phyloP scores from a whole-genome alignment of 1,140 invertebrate genomes.

The Lutraria rhynchaena region DNA sequence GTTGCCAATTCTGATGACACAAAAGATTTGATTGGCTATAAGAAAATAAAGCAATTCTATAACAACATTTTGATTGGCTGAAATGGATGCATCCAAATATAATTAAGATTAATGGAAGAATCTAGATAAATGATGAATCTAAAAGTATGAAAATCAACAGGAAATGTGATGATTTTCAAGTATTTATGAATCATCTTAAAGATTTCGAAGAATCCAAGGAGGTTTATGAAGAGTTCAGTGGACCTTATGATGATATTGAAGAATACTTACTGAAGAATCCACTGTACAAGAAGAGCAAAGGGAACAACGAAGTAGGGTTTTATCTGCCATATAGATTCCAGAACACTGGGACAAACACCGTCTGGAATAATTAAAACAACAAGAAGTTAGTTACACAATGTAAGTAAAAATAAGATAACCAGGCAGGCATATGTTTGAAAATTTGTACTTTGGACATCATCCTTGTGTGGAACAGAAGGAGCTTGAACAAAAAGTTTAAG shows the following conservation, averaged over 20 bases:
- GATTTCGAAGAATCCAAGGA: too few species aligned
- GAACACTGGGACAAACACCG: slow-evolving; percentile 49
- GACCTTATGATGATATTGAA: too few species aligned
- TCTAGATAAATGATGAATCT: not conserved
- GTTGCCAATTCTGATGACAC: too few species aligned
- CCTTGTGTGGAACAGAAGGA: not conserved
- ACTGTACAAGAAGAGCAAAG: slow-evolving; percentile 23
- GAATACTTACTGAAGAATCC: slow-evolving; percentile 43
- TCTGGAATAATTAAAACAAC: slow-evolving; percentile 42
- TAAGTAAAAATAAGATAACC: not conserved
- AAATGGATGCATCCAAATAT: too few species aligned
- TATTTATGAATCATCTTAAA: too few species aligned
- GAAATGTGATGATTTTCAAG: not conserved
- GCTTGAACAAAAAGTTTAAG: too few species aligned
- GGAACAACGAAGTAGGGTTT: slow-evolving; percentile 48
- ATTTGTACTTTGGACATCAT: not conserved
- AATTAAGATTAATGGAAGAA: too few species aligned
- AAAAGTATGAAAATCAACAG: not conserved
- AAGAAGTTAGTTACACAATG: not conserved
- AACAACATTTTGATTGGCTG: too few species aligned
- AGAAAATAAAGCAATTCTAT: too few species aligned
- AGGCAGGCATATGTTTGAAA: not conserved
- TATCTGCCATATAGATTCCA: slow-evolving; percentile 46
- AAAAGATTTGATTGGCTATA: too few species aligned
- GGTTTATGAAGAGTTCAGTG: too few species aligned